A percentile compares a stretch with the other conserved stretches of the same genome.
phyloP scores from a whole-genome alignment of 2,888 invertebrate genomes.

The Meta bourneti region DNA sequence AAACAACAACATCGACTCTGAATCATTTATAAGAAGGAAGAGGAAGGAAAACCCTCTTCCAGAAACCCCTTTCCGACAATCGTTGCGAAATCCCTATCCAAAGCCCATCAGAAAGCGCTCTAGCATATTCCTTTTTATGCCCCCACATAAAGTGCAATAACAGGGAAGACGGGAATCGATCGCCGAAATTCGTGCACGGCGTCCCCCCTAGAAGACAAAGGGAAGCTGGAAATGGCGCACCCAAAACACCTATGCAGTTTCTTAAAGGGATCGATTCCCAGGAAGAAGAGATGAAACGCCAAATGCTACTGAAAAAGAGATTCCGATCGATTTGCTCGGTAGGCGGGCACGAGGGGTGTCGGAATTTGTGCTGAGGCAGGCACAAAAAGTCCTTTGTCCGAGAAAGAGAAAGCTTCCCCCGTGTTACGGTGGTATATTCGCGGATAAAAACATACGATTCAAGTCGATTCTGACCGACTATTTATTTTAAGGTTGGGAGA shows the following conservation, averaged over 20 bases:
- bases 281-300: background rate
- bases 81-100: slow-evolving; percentile 16
- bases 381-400: slow-evolving; percentile 52
- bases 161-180: slow-evolving; percentile 7
- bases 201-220: slow-evolving; percentile 1
- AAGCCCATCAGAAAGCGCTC: slow-evolving; percentile 39
- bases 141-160: slow-evolving; percentile 21
- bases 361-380: slow-evolving; percentile 44
- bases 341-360: background rate
- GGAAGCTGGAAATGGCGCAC: background rate
- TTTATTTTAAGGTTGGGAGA: slow-evolving; percentile 58
- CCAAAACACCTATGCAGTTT: slow-evolving; percentile 1
- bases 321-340: slow-evolving; percentile 8
- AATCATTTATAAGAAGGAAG: background rate
- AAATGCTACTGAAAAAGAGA: slow-evolving; percentile 20
- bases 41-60: slow-evolving; percentile 10
- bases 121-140: slow-evolving; percentile 6
- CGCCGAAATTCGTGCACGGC: slow-evolving; percentile 14
- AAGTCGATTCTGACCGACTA: slow-evolving; percentile 69
- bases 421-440: slow-evolving; percentile 69
- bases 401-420: slow-evolving; percentile 53
- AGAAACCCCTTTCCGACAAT: background rate
- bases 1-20: background rate
- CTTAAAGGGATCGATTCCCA: background rate
- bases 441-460: slow-evolving; percentile 45